Percentiles rank a stretch among this genome's conserved stretches.
Conservation (phyloP, 1,140 invertebrate species). For the Microplitis mediator region DNA sequence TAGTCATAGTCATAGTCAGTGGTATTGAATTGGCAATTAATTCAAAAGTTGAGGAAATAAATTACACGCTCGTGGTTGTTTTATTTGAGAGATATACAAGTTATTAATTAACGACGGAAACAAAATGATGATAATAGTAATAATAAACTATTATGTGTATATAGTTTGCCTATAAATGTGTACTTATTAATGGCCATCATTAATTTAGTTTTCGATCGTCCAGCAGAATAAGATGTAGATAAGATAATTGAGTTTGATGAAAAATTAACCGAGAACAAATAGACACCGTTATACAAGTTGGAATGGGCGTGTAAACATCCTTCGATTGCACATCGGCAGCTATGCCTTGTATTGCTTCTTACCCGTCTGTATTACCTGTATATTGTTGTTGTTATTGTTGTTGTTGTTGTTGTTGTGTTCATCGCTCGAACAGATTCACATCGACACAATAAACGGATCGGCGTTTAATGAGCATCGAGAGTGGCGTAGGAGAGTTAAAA, state of each 20-base stretch:
- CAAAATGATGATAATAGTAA: too few relatives aligned
- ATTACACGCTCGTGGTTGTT: too few relatives aligned
- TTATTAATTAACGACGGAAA: too few relatives aligned
- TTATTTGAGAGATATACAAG: too few relatives aligned
- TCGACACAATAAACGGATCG: conserved; percentile 12
- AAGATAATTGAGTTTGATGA: background rate
- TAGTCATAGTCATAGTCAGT: too few relatives aligned
- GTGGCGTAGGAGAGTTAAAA: conserved; percentile 16
- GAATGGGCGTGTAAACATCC: conserved; percentile 18
- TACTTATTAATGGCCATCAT: background rate
- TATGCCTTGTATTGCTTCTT: background rate
- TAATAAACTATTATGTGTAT: too few relatives aligned
- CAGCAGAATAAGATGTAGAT: background rate
- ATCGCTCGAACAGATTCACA: background rate
- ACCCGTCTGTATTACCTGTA: background rate
- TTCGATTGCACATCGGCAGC: conserved; percentile 4
- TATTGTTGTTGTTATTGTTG: background rate
- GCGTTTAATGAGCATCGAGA: conserved; percentile 18
- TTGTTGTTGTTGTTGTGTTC: background rate
- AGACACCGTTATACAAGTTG: conserved; percentile 13
- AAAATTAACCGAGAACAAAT: conserved; percentile 18
- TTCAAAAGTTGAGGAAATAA: too few relatives aligned
- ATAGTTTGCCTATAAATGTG: too few relatives aligned
- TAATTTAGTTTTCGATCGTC: background rate
- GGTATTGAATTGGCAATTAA: too few relatives aligned